phyloP scores from a whole-genome alignment of 1,140 invertebrate genomes.

The Bombus waltoni region DNA sequence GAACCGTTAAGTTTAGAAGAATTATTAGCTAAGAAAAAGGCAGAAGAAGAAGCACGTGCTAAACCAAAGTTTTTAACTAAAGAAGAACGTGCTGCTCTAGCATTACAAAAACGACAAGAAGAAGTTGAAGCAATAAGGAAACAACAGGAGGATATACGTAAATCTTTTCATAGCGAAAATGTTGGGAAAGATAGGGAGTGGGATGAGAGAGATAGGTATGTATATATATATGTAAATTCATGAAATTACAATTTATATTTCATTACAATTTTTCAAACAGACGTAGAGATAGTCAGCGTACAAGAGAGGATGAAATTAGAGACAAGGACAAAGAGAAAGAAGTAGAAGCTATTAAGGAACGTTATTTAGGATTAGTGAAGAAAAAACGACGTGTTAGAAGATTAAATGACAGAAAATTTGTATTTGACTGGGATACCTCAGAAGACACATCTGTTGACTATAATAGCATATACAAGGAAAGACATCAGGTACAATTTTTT shows the following conservation, averaged over 20 bases:
- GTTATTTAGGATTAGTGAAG: conserved; percentile 97
- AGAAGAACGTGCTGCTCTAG: conserved; percentile 95
- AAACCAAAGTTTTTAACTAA: conserved; percentile 99
- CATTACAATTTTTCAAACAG: conserved; percentile 44
- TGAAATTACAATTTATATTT: neutral
- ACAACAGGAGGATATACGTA: conserved; percentile 88
- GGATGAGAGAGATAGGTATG: conserved; percentile 78
- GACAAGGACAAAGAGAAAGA: conserved; percentile 96
- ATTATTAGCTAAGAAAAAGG: conserved; percentile 97
- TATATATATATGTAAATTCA: conserved; percentile 34
- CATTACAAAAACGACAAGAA: conserved; percentile 93
- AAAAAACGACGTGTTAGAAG: conserved; percentile 96
- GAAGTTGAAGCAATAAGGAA: conserved; percentile 89
- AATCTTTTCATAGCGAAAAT: conserved; percentile 77
- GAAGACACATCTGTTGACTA: conserved; percentile 99
- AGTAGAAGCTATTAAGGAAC: conserved; percentile 95
- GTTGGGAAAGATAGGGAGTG: conserved; percentile 74
- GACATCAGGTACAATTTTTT: conserved; percentile 98
- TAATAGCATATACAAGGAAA: conserved; percentile 97
- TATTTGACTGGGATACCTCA: conserved; percentile 99
- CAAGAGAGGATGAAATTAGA: conserved; percentile 84
- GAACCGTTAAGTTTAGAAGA: conserved; percentile 98
- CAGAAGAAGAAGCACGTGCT: conserved; percentile 95
- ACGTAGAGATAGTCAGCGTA: conserved; percentile 74
- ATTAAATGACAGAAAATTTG: conserved; percentile 99